Evolutionary conservation across 2,113 vertebrate species (phyloP), one percentile per base, ranked within the genome.

Genomic region (Coptodon bakossiorum): DNA sequence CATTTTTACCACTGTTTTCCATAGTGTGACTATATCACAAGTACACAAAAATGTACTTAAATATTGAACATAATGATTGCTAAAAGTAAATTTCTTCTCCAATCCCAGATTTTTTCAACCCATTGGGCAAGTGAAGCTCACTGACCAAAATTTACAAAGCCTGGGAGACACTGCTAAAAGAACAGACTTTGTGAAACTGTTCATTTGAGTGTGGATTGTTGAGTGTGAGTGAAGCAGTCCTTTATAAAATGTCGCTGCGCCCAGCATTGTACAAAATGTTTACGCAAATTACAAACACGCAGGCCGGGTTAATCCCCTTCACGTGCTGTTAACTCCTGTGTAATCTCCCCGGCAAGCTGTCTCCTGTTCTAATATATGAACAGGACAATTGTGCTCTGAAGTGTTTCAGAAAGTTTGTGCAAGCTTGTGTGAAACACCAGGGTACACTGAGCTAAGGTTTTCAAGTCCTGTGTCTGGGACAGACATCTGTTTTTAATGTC

Each of bases 401-500:
- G 82, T 68, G 27, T 90, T 87, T 84, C 78, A 83, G 40, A 31
- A 82, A 80, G 12, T 45, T 12, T 73, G 40, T 45, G 45, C 29
- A 48, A 1, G n/a, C 53, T 79, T 86, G 34, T 68, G 52, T 81
- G 84, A 90, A 80, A 81, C 53, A 76, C 83, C 43, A 0, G 43
- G 3, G 22, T 57, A 85, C 57, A n/a, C 56, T 89, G 85, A 87
- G 36, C 81, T 52, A 9, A 7, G 31, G 29, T 71, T 57, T 82
- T 57, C 36, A 6, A 1, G 24, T 34, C 71, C 89, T 86, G 84
- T 91, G 85, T 88, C 83, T n/a, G 56, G 90, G 88, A 91, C 86
- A 78, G 61, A 78, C 61, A 80, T 90, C 88, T 86, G 89, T 54
- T 89, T 89, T 82, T 36, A n/a, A 27, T 89, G 80, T 73, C 56